These are phyloP conservation scores for Aplodontia rufa DNA, from an alignment of 2,113 vertebrate genomes.

Conservation along the genomic window DNA sequence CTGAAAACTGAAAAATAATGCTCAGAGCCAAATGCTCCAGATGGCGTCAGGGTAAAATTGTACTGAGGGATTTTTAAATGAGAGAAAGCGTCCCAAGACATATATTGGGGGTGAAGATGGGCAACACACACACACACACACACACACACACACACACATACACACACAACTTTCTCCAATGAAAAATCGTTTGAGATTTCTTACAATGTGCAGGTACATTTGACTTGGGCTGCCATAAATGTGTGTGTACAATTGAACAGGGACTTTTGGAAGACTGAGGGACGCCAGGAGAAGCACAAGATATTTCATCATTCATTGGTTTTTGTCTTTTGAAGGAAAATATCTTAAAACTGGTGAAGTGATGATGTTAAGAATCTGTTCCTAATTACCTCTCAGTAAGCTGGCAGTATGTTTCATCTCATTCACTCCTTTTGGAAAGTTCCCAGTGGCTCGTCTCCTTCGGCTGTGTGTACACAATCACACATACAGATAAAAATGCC, in stretches of 20 bases:
- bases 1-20: slow-evolving; percentile 42
- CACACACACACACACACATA: neutral
- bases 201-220: neutral
- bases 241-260: neutral
- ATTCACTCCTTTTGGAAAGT: slow-evolving; percentile 58
- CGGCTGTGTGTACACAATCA: slow-evolving; percentile 23
- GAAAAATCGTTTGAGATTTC: neutral
- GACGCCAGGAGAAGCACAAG: slow-evolving; percentile 4
- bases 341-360: slow-evolving; percentile 52
- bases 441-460: neutral
- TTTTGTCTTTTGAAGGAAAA: slow-evolving; percentile 62
- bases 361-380: slow-evolving; percentile 59
- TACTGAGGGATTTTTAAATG: slow-evolving; percentile 32
- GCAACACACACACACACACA: neutral
- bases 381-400: slow-evolving; percentile 36
- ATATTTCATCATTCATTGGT: slow-evolving; percentile 21
- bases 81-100: slow-evolving; percentile 17
- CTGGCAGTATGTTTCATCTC: slow-evolving; percentile 4
- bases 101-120: neutral
- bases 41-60: neutral
- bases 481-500: neutral
- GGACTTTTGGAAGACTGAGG: neutral
- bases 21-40: neutral
- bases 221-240: neutral
- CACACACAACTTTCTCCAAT: neutral